These are phyloP conservation scores for Petrocephalus schoutedeni DNA, from an alignment of 2,797 vertebrate genomes.

Conservation along the genomic window DNA sequence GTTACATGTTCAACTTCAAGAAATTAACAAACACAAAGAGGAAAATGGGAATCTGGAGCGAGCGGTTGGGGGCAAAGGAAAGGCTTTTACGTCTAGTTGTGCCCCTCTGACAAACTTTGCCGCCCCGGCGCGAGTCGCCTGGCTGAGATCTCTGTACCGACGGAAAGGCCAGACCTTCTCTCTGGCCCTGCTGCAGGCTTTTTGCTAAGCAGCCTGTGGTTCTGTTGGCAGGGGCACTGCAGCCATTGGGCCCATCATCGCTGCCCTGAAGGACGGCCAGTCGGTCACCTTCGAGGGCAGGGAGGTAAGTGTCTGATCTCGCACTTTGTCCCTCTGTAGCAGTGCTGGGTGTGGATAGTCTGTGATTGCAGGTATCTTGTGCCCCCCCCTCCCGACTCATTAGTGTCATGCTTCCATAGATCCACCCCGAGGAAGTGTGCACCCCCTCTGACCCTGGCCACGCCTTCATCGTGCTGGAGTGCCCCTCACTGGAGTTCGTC, in stretches of 20 bases:
- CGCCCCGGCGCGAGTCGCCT: background rate
- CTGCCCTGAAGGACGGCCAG: constrained; percentile 73
- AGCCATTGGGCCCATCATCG: constrained; percentile 79
- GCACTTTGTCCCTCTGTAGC: background rate
- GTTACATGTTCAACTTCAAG: background rate
- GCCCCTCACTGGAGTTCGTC: constrained; percentile 80
- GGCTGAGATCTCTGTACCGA: background rate
- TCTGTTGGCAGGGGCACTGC: constrained; percentile 71
- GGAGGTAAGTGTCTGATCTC: constrained; percentile 64
- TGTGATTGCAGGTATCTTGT: background rate
- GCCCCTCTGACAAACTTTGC: background rate
- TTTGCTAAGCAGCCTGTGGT: background rate
- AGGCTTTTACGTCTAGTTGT: background rate
- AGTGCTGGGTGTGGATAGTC: background rate
- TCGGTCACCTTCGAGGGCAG: constrained; percentile 71
- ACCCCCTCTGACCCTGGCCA: constrained; percentile 75
- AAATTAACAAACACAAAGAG: background rate
- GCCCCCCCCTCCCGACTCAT: background rate
- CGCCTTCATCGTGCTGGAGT: constrained; percentile 77
- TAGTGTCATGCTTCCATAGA: constrained; percentile 53
- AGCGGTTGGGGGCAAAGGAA: background rate
- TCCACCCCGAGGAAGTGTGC: constrained; percentile 81
- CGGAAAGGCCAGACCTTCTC: background rate
- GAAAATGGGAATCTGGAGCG: background rate
- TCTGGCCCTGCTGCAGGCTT: background rate